Evolutionary conservation across 2,113 vertebrate genomes (phyloP), one percentile per base, ranked within the genome.

Genomic region (Clinocottus analis): DNA sequence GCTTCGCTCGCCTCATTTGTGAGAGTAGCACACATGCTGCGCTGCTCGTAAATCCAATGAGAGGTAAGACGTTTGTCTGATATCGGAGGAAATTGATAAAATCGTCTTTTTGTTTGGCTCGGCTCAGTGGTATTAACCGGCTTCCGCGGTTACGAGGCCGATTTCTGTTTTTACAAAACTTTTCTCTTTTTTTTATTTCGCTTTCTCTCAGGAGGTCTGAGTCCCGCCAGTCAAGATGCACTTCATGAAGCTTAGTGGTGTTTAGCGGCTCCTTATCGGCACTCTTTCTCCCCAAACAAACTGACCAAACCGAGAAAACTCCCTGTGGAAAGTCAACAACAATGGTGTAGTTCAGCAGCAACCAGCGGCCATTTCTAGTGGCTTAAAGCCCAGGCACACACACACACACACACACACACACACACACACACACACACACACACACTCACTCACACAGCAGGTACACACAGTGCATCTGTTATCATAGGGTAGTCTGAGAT

Each of bases 41-140:
- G 83, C 61, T 63, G 45, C 86, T 80, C 27, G 70, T 61, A 64
- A 60, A 71, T 77, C 79, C 65, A 75, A 61, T 25, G 43, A 80
- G 43, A 82, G 83, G 62, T 31, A 51, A 74, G 51, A 77, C 35
- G 67, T 82, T 83, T 86, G 63, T 85, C 61, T 82, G 62, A 83
- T 89, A 84, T 73, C 60, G 68, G 43, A 73, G 64, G 17, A 80
- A 84, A 88, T 60, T 68, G 67, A 85, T 69, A 70, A 75, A 82
- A 84, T 79, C 4, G 82, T 79, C 3, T 88, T 73, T 84, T 60
- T 68, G 67, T 74, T 74, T 55, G 61, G 75, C 3, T 16, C 2
- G 13, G 51, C 80, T 75, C 67, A 76, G 62, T 58, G 60, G 62
- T 56, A 68, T 53, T 61, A 78, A 77, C 49, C 9, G 9, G 67